Base-by-base conservation (phyloP, 2,797 vertebrate genomes). In the Hafferia zeledoni region DNA sequence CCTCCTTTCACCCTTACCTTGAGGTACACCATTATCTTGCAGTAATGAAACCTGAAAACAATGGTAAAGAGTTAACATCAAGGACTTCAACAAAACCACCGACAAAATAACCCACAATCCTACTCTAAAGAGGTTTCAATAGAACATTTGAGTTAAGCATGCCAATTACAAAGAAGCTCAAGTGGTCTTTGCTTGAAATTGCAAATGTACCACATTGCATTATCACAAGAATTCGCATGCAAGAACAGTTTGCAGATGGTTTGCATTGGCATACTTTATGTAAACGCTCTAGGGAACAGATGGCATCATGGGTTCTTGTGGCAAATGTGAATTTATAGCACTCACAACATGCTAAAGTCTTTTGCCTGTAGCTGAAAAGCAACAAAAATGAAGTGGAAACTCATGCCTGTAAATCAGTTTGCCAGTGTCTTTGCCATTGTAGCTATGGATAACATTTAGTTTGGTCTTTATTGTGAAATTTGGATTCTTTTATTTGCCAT, bases 221-320 rank as follows among this genome's bases (percentile, higher is more conserved):
- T 95, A 95, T 95, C 96, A 94, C 89, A 89, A 95, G 95, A 95
- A 90, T 94, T 94, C 96, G 9, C 43, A 92, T 94, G 77, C 65
- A 56, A 97, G 97, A 97, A 93, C 95, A 91, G 82, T 95, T 96
- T 97, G 96, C 97, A 97, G 97, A 98, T 97, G 95, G 97, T 97
- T 97, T 96, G 85, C 97, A 94, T 94, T 97, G 97, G 91, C 96
- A 94, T 94, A 13, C 85, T 97, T 97, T 97, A 97, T 94, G 96
- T 92, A 96, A 95, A 96, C 91, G 95, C 97, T 98, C 96, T 69
- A 86, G 96, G 92, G 96, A 98, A 96, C 98, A 98, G 97, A 98
- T 97, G 97, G 97, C 95, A 96, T 97, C 91, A 49, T 93, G 91
- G 93, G 69, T 30, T 95, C 97, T 97, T 90, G 82, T 94, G 96